Evolutionary conservation across 2,888 invertebrate genomes (phyloP).

Genomic region (Spatulosminthurus flaviceps): DNA sequence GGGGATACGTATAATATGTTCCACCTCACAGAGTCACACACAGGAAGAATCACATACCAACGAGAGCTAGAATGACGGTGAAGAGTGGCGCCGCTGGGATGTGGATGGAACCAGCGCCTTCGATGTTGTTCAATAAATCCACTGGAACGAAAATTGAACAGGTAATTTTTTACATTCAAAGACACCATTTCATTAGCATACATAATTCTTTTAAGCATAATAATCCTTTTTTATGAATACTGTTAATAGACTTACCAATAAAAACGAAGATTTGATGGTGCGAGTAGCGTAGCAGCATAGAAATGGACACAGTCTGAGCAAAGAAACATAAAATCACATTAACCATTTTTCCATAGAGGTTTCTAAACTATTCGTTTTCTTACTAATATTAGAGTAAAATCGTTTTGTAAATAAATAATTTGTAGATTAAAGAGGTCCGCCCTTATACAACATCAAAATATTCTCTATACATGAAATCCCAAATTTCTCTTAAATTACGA

Average conservation of each 20-base stretch:
- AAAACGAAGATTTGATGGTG: constrained; percentile 99
- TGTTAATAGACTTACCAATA: constrained; percentile 77
- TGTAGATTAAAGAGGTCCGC: no score
- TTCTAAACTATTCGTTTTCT: no score
- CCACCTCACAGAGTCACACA: not conserved
- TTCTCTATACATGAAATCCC: no score
- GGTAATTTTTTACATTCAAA: constrained; percentile 1
- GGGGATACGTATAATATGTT: not conserved
- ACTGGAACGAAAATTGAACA: constrained; percentile 74
- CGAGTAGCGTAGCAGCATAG: constrained; percentile 96
- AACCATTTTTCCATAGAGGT: not conserved
- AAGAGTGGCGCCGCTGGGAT: constrained; percentile 94
- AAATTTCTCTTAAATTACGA: no score
- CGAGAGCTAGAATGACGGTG: constrained; percentile 96
- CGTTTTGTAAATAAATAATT: no score
- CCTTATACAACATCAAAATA: no score
- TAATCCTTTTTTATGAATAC: not conserved
- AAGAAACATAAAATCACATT: constrained; percentile 64
- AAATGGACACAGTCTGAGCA: constrained; percentile 95
- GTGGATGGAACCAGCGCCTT: constrained; percentile 79
- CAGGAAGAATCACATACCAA: constrained; percentile 78
- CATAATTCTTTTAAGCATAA: no score
- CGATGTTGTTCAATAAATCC: constrained; percentile 94
- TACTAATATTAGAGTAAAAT: no score
- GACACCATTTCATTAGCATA: constrained; percentile 4